These are phyloP conservation scores for Smittia sp. DNA, from an alignment of 2,888 invertebrate genomes.

Conservation along the genomic window DNA sequence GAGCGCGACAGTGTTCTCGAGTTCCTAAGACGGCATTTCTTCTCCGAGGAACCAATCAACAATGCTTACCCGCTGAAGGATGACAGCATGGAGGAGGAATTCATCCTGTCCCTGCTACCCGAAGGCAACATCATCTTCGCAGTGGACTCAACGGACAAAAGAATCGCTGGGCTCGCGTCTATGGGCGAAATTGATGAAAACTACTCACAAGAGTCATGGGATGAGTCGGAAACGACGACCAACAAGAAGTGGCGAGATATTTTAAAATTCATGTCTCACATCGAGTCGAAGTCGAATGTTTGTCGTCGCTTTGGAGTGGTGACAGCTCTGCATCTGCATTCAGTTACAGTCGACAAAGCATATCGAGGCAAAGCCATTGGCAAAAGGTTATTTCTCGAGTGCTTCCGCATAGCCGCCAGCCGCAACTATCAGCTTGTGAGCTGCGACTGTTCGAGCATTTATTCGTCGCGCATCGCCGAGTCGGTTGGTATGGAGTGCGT, in stretches of 20 bases:
- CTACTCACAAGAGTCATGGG: conserved; percentile 29
- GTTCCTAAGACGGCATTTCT: conserved; percentile 21
- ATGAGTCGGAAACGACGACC: conserved; percentile 25
- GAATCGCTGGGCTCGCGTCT: conserved; percentile 13
- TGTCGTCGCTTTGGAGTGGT: conserved; percentile 12
- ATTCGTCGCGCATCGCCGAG: conserved; percentile 30
- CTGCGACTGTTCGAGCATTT: conserved; percentile 19
- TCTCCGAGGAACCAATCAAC: conserved; percentile 23
- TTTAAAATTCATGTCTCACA: conserved; percentile 37
- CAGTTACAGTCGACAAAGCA: neutral
- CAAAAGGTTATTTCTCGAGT: conserved; percentile 20
- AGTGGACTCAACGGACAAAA: neutral
- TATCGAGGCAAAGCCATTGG: conserved; percentile 29
- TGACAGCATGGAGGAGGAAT: conserved; percentile 31
- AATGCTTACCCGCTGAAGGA: conserved; percentile 14
- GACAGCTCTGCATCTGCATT: conserved; percentile 24
- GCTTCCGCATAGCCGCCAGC: conserved; percentile 6
- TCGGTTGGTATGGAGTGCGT: conserved; percentile 21
- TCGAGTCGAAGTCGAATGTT: conserved; percentile 29
- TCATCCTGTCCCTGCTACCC: conserved; percentile 12
- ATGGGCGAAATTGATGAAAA: conserved; percentile 28
- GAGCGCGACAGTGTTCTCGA: conserved; percentile 8
- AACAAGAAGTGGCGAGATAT: conserved; percentile 36
- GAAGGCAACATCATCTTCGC: conserved; percentile 28
- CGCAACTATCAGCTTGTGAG: conserved; percentile 26